Conservation (phyloP, 2,888 invertebrate species). For the Microchrysa polita region DNA sequence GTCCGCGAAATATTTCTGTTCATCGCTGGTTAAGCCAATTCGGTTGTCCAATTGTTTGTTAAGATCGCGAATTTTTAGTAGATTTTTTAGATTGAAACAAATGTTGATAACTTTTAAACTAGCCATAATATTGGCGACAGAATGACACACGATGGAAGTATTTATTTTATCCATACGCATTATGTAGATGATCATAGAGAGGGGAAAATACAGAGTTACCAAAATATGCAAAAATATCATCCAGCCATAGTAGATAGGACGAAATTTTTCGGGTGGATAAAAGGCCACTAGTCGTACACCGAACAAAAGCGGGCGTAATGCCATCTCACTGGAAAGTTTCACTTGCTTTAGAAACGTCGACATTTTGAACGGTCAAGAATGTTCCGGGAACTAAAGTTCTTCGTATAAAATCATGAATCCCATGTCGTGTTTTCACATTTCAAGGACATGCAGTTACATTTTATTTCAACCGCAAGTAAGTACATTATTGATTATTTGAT, state of each 20-base stretch:
- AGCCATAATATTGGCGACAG: background rate
- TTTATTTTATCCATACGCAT: background rate
- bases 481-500: no score
- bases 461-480: no score
- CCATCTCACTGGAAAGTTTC: background rate
- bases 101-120: slow-evolving; percentile 53
- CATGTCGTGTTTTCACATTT: no score
- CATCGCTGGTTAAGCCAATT: slow-evolving; percentile 51
- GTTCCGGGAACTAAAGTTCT: no score
- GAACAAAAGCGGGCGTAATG: background rate
- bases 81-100: slow-evolving; percentile 55
- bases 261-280: background rate
- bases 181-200: background rate
- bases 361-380: no score
- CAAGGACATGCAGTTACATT: no score
- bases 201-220: background rate
- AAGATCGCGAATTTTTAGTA: slow-evolving; percentile 53
- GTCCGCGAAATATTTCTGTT: slow-evolving; percentile 51
- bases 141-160: background rate
- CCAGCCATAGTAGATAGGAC: background rate
- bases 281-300: background rate
- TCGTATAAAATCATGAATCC: no score
- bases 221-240: background rate
- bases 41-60: slow-evolving; percentile 54
- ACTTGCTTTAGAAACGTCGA: no score